Base-by-base conservation (phyloP, 2,797 vertebrate species). In the Galaxias olidus region DNA sequence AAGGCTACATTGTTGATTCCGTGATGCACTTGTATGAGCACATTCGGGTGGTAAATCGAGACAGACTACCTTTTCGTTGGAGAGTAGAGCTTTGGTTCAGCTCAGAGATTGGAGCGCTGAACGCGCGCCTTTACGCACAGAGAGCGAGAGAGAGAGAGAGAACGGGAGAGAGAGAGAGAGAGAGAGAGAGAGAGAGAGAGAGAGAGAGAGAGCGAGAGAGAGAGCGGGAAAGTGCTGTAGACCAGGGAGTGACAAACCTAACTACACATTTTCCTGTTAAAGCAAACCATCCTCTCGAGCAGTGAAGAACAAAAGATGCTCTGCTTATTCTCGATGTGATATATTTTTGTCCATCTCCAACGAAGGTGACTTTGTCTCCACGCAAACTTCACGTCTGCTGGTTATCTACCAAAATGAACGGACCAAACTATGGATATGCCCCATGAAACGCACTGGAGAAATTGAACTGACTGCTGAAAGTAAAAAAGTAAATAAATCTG, bases 371-470 rank as follows among this genome's bases (percentile, higher is more conserved):
- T 64, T n/a, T 1, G 2, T 72, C 9, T 51, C 66, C 79, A 40
- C 74, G 77, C 48, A 54, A 81, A 88, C 86, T 66, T 53, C 48
- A 48, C 57, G 50, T 55, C 61, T 90, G 89, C 78, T 75, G 73
- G 63, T 71, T 72, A 69, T 74, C 58, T 82, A 70, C 46, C 75
- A 57, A 65, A 78, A 77, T 65, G 76, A 78, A 72, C 75, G 79
- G 64, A 76, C 75, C 30, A 68, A 76, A 72, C 73, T 77, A 84
- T 87, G 91, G 91, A 92, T 86, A 85, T 66, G 84, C 84, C 81
- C 77, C 85, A 77, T 75, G 83, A 86, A 68, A 79, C 81, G 81
- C 82, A 87, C 72, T 69, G 58, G 70, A 83, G 69, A 65, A 81
- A 77, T 90, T 89, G 84, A 87, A 67, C 63, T 49, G 76, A 46